phyloP scores from a whole-genome alignment of 2,113 vertebrate species.

The Ophthalmolycus amberensis region DNA sequence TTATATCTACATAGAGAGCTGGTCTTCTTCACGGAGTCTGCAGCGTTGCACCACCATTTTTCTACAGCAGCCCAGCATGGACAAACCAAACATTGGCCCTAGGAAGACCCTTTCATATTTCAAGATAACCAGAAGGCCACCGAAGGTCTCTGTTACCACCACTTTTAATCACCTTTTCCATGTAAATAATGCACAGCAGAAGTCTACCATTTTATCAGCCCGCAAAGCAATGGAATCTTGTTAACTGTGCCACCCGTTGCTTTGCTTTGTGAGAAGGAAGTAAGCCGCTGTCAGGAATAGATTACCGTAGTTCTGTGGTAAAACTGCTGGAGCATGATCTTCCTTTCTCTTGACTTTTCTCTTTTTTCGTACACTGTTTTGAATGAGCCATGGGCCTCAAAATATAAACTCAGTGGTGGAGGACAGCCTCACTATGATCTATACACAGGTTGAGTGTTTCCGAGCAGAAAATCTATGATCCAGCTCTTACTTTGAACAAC shows the following conservation, averaged over 20 bases:
- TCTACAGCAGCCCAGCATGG: neutral
- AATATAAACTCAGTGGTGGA: conserved; percentile 41
- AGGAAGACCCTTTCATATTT: too few species aligned
- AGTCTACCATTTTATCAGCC: neutral
- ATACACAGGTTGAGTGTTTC: conserved; percentile 56
- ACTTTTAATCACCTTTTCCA: conserved; percentile 38
- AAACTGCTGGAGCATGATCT: conserved; percentile 30
- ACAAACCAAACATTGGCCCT: neutral
- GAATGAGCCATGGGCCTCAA: conserved; percentile 39
- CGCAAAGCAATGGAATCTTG: conserved; percentile 18
- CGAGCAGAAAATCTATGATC: conserved; percentile 61
- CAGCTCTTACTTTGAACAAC: conserved; percentile 57
- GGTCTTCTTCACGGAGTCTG: neutral
- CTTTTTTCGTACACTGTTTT: conserved; percentile 46
- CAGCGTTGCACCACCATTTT: neutral
- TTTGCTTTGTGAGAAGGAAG: conserved; percentile 30
- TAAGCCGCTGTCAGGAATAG: conserved; percentile 33
- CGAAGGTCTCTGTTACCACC: neutral
- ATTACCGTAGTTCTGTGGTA: conserved; percentile 4
- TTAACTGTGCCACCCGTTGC: conserved; percentile 22
- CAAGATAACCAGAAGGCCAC: too few species aligned
- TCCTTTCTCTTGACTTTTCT: conserved; percentile 39
- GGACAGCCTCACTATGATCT: conserved; percentile 57
- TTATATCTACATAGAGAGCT: neutral
- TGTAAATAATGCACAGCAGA: conserved; percentile 35